phyloP scores from a whole-genome alignment of 2,888 invertebrate genomes.

The Chorisops tibialis region DNA sequence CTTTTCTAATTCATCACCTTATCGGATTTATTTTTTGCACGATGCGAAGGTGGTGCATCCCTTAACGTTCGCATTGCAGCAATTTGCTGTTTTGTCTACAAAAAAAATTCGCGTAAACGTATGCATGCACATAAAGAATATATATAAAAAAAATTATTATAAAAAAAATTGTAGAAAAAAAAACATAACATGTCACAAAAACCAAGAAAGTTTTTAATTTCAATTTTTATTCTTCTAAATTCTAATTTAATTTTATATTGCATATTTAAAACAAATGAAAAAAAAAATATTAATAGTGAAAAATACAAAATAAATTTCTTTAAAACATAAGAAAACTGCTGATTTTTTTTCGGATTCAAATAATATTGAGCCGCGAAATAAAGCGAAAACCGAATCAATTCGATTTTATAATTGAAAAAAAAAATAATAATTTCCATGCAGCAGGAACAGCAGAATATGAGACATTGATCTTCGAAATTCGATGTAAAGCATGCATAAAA shows the following conservation, averaged over 20 bases:
- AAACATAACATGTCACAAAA: too few relatives aligned
- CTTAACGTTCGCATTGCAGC: conserved; percentile 73
- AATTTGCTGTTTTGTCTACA: conserved; percentile 63
- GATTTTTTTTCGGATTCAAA: too few relatives aligned
- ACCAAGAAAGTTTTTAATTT: background rate
- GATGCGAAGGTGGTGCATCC: conserved; percentile 82
- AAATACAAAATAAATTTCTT: conserved; percentile 9
- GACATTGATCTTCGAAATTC: too few relatives aligned
- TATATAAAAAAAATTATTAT: conserved; percentile 29
- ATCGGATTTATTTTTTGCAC: conserved; percentile 79
- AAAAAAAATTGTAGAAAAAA: background rate
- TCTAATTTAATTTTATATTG: conserved; percentile 11
- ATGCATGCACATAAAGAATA: conserved; percentile 32
- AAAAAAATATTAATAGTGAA: conserved; percentile 12
- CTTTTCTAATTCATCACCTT: conserved; percentile 63
- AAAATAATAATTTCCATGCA: too few relatives aligned
- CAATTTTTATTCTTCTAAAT: conserved; percentile 15
- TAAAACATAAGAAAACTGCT: too few relatives aligned
- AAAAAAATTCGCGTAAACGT: conserved; percentile 36
- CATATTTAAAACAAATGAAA: background rate
- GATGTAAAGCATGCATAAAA: too few relatives aligned
- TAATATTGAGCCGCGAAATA: too few relatives aligned
- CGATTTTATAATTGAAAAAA: too few relatives aligned
- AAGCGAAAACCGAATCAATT: too few relatives aligned
- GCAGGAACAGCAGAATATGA: too few relatives aligned